phyloP scores from a whole-genome alignment of 2,113 vertebrate genomes.

The Xiphophorus couchianus region DNA sequence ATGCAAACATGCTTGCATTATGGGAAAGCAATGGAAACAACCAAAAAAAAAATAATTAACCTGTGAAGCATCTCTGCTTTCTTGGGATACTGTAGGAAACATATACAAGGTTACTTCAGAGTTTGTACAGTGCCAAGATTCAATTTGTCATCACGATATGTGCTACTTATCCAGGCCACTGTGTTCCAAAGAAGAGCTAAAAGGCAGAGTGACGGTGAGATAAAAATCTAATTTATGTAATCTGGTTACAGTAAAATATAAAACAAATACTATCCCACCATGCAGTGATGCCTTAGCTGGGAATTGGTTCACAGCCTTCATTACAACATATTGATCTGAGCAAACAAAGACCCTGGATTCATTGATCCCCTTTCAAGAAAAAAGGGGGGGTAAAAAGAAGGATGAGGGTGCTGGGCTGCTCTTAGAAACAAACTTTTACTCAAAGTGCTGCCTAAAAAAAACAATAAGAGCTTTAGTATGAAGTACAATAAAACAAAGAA shows the following conservation, averaged over 20 bases:
- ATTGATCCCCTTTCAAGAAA: constrained; percentile 78
- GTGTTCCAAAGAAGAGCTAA: constrained; percentile 37
- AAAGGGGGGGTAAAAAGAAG: constrained; percentile 21
- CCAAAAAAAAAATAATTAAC: neutral
- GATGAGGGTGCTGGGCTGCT: constrained; percentile 26
- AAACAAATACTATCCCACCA: constrained; percentile 63
- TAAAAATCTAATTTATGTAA: constrained; percentile 72
- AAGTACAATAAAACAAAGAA: constrained; percentile 25
- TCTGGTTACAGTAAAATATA: constrained; percentile 76
- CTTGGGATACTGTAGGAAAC: constrained; percentile 41
- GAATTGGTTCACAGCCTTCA: constrained; percentile 83
- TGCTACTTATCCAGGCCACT: constrained; percentile 70
- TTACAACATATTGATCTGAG: constrained; percentile 86
- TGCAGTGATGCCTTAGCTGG: constrained; percentile 68
- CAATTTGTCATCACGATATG: constrained; percentile 69
- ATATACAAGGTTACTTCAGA: constrained; percentile 50
- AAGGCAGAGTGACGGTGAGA: constrained; percentile 34
- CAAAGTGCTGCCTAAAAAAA: constrained; percentile 43
- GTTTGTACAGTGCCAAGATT: constrained; percentile 60
- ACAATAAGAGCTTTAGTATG: neutral
- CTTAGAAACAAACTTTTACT: constrained; percentile 49
- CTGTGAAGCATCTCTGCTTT: constrained; percentile 10
- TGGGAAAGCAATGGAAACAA: neutral
- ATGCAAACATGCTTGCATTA: neutral
- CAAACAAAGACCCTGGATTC: constrained; percentile 84